Percentiles rank a stretch among this genome's conserved stretches.
Evolutionary conservation across 2,797 vertebrate genomes (phyloP).

Genomic region (Silurus aristotelis): DNA sequence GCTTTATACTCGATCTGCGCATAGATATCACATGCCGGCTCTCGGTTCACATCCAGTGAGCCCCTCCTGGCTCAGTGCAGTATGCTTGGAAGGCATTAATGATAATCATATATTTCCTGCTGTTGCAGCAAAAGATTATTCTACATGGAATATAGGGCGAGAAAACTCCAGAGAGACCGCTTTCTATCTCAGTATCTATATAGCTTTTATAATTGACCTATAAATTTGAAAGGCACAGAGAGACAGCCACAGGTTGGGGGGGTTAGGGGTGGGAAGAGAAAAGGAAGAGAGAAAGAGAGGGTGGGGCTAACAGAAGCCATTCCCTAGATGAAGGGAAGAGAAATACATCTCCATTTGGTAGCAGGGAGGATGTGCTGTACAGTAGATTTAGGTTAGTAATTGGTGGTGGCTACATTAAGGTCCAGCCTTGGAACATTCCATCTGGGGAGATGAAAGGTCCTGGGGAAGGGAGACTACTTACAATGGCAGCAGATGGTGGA

Average conservation of each 20-base stretch:
- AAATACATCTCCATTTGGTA: slow-evolving; percentile 26
- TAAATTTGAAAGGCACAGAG: slow-evolving; percentile 79
- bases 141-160: slow-evolving; percentile 25
- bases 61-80: neutral
- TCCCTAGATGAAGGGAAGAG: slow-evolving; percentile 14
- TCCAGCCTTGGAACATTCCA: slow-evolving; percentile 93
- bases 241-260: slow-evolving; percentile 73
- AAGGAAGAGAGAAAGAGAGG: slow-evolving; percentile 39
- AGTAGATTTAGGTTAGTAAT: slow-evolving; percentile 70
- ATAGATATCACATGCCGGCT: slow-evolving; percentile 7
- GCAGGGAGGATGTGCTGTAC: slow-evolving; percentile 37
- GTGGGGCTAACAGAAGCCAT: slow-evolving; percentile 32
- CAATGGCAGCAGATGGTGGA: slow-evolving; percentile 93
- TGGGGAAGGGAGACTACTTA: slow-evolving; percentile 84
- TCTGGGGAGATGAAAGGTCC: slow-evolving; percentile 74
- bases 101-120: slow-evolving; percentile 19
- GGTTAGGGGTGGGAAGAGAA: slow-evolving; percentile 27
- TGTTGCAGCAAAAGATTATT: slow-evolving; percentile 10
- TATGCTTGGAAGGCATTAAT: neutral
- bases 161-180: slow-evolving; percentile 22
- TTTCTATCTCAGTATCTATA: slow-evolving; percentile 41
- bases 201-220: slow-evolving; percentile 80
- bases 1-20: slow-evolving; percentile 12
- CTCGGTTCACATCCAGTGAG: neutral
- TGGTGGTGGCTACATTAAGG: slow-evolving; percentile 75